Conservation (phyloP, 2,113 vertebrate species). For the Pogonocichla stellata region DNA sequence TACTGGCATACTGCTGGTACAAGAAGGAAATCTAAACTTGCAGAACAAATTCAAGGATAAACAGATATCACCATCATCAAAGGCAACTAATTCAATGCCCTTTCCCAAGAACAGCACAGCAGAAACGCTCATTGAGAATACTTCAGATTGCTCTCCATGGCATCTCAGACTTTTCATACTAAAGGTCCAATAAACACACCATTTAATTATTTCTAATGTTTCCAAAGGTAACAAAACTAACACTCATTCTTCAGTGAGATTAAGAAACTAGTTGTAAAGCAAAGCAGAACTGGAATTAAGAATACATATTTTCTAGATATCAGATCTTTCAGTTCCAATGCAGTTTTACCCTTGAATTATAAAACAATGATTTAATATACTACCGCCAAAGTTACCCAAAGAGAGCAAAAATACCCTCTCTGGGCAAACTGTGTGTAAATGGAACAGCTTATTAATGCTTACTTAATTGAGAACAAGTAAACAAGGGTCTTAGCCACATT, state of each 20-base stretch:
- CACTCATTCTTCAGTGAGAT: neutral
- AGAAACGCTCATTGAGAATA: neutral
- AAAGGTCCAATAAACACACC: neutral
- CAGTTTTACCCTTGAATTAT: conserved; percentile 1
- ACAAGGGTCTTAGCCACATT: conserved; percentile 55
- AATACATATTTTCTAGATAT: neutral
- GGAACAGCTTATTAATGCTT: conserved; percentile 67
- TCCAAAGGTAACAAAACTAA: neutral
- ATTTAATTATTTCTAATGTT: neutral
- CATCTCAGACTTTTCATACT: neutral
- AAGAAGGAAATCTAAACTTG: neutral
- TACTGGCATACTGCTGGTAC: neutral
- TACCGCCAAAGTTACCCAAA: conserved; percentile 50
- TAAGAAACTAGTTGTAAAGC: neutral
- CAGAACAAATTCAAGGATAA: neutral
- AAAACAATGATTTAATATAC: conserved; percentile 40
- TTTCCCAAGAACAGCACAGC: neutral
- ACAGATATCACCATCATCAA: neutral
- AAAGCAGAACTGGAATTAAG: neutral
- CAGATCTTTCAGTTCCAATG: neutral
- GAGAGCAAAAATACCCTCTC: conserved; percentile 58
- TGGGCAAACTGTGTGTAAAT: conserved; percentile 60
- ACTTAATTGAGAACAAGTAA: conserved; percentile 69
- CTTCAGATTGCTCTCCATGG: neutral
- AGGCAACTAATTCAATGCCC: neutral